phyloP scores from a whole-genome alignment of 2,797 vertebrate species.

The Corythornis leucogaster region DNA sequence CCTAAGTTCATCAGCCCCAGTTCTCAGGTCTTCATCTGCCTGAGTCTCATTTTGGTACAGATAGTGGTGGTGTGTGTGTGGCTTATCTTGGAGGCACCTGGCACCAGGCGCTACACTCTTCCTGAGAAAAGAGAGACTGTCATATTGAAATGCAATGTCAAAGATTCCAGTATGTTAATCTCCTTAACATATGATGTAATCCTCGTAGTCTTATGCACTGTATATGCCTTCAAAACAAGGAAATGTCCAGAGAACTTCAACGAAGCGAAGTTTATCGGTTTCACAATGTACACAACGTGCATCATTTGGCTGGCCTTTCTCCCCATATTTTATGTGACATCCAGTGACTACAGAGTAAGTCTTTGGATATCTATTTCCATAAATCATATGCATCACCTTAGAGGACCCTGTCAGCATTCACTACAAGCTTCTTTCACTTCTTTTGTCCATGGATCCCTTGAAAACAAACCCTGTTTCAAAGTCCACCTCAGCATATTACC shows the following conservation, averaged over 20 bases:
- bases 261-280: constrained; percentile 98
- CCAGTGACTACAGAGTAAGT: constrained; percentile 98
- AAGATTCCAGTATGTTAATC: constrained; percentile 97
- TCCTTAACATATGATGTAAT: constrained; percentile 95
- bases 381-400: neutral
- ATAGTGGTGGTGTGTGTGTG: constrained; percentile 93
- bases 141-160: constrained; percentile 97
- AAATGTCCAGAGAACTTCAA: constrained; percentile 99
- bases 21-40: constrained; percentile 98
- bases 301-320: constrained; percentile 99
- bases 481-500: neutral
- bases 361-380: constrained; percentile 23
- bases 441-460: neutral
- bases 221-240: constrained; percentile 99
- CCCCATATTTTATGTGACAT: constrained; percentile 98
- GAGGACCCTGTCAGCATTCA: neutral
- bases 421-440: neutral
- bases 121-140: constrained; percentile 95
- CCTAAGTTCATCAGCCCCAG: constrained; percentile 97
- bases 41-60: constrained; percentile 95
- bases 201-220: constrained; percentile 96
- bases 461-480: neutral
- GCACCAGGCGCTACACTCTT: constrained; percentile 91
- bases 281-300: constrained; percentile 99
- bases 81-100: constrained; percentile 94